Conservation (phyloP, 2,888 invertebrate genomes). For the Eristalis arbustorum region DNA sequence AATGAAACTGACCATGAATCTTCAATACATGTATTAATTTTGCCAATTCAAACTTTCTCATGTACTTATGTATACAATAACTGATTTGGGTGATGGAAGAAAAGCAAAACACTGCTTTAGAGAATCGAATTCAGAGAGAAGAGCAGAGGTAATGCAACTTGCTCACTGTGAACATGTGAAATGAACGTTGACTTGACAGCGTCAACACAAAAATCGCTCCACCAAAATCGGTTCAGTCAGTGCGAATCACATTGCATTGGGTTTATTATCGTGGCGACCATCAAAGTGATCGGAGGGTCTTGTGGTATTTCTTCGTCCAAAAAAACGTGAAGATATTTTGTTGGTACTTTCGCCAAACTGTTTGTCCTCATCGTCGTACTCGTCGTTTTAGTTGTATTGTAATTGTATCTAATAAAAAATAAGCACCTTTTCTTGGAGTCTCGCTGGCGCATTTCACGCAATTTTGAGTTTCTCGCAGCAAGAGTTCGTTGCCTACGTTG, state of each 20-base stretch:
- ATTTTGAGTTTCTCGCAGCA: neutral
- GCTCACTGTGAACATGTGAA: neutral
- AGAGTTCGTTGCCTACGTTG: conserved; percentile 3
- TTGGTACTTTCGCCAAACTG: neutral
- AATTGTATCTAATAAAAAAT: neutral
- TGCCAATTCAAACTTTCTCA: neutral
- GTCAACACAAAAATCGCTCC: neutral
- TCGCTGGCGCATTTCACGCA: neutral
- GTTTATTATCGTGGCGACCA: conserved; percentile 55
- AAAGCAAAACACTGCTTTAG: neutral
- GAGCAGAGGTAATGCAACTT: neutral
- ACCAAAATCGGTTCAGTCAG: conserved; percentile 7
- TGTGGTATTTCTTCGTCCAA: neutral
- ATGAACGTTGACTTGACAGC: neutral
- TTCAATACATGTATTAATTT: neutral
- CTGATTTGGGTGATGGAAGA: neutral
- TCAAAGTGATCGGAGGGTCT: conserved; percentile 15
- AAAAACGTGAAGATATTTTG: conserved; percentile 12
- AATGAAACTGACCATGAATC: neutral
- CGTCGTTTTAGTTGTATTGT: neutral
- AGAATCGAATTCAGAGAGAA: neutral
- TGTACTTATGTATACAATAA: neutral
- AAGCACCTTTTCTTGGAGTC: neutral
- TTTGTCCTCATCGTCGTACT: too few species aligned
- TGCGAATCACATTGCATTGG: conserved; percentile 23